Base-by-base conservation (phyloP, 53 echinoderm and acorn worm genomes). In the Temnopleurus reevesii region DNA sequence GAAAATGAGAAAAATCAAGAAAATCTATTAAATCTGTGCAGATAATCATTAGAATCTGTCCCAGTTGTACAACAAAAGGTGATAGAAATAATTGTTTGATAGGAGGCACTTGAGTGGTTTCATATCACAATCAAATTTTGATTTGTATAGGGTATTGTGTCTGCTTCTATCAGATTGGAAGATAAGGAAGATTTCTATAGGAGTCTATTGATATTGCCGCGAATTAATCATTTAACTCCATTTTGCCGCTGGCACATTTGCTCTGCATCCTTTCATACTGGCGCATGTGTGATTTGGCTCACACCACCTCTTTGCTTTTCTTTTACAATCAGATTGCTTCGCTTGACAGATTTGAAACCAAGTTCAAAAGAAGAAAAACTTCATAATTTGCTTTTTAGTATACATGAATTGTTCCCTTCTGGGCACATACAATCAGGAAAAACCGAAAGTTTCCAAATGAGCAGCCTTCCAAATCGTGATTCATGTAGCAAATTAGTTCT, bases 211-310 rank as follows among this genome's bases (percentile, higher is more conserved):
- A 71, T 71, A 41, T 43, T 71, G 71, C 71, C n/a, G 12, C 41
- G 71, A 71, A 71, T 71, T 71, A 71, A 71, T 71, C 71, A 71
- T 71, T 71, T 71, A 71, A 71, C 71, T 71, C 21, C 43, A 71
- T 71, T 63, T 71, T 23, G 71, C 71, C 71, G 17, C 38, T 8
- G 71, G 71, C 41, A 6, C 21, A 5, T 71, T 21, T 6, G n/a
- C 41, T 4, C 1, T 71, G 71, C 71, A n/a, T 71, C 41, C 38
- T 21, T 41, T 7, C 19, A 71, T 41, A 8, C 71, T 38, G n/a
- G 36, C 36, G 71, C 41, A 71, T 41, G 71, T 71, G 71, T 71
- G 71, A 71, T 71, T 41, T 71, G n/a, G 36, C 41, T 4, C 41
- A 71, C 13, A 71, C 5, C 71, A 71, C 36, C n/a, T 41, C 2